Base-by-base conservation (phyloP, 2,797 vertebrate genomes). In the Arnoldichthys spilopterus region DNA sequence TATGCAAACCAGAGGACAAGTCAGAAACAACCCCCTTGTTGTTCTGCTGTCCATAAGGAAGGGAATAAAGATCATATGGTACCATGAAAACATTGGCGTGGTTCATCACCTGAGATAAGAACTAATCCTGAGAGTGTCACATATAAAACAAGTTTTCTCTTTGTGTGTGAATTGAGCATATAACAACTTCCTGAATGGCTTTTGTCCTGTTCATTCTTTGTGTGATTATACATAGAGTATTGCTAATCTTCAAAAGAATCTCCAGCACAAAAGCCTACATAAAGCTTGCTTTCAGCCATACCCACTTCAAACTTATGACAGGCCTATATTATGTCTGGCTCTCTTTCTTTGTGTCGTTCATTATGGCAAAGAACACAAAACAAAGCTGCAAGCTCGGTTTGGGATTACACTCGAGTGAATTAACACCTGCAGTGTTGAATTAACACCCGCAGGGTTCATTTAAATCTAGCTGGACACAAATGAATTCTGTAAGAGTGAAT, bases 1-100 rank as follows among this genome's bases (percentile, higher is more conserved):
- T 26, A 75, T 75, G 64, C 78, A 80, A 80, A 80, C 70, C 13
- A 73, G 51, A 32, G 26, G 2, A 47, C 3, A 24, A 13, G 3
- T 45, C 9, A 47, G 43, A 54, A 67, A 37, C 15, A 67, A 1
- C 16, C 34, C 47, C 37, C 53, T 58, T 73, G 15, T 56, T 56
- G 49, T 49, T 24, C 51, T 37, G 9, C 1, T 79, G 64, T 58
- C 8, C 37, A 58, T 43, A 67, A 49, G 7, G 47, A 54, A 70
- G 32, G 49, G 12, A 32, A 69, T n/a, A 22, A 24, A 11, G 24
- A 26, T 20, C 16, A 68, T 49, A 49, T 12, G 20, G 18, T 2
- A 32, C 30, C 20, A 16, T 54, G 15, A 22, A 70, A 53, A 34
- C 63, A 66, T 40, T 40, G 5, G 45, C 11, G 3, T 1, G 4